Base-by-base conservation (phyloP, 2,113 vertebrate species). In the Sinocyclocheilus anshuiensis region DNA sequence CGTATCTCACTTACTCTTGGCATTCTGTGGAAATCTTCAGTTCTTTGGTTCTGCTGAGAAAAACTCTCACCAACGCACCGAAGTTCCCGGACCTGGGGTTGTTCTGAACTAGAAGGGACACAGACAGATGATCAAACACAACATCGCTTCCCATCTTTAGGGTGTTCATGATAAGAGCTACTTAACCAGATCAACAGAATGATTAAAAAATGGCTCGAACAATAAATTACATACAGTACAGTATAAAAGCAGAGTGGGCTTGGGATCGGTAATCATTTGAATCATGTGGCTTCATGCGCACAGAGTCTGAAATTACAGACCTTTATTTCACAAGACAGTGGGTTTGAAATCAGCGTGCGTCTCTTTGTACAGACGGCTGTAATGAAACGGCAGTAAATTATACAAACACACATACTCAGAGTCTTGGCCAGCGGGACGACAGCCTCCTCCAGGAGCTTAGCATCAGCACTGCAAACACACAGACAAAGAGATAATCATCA, bases 11-110 rank as follows among this genome's bases (percentile, higher is more conserved):
- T 97, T 94, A 99, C 98, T 99, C 98, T 92, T 99, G 96, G 92
- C 98, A 99, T 96, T 99, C 97, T 87, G 97, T 97, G 1, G 98
- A 99, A 89, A 99, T 96, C 93, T 99, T 99, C 91, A 99, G 92
- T 89, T 99, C 98, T 96, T 97, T 99, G 93, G 98, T 99, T 96
- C 98, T 96, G 85, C 95, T 96, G 88, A 99, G 95, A 92, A 99
- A 99, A 91, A 99, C 95, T 92, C 96, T 97, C 87, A 99, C 95
- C 86, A 99, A 92, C 0, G 97, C 95, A 1, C 95, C 95, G 75
- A 99, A 96, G 92, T 99, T 99, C 89, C 98, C 97, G 1, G 97
- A 97, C 88, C 96, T 96, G 85, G 96, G 97, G 94, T 99, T 99
- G 94, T 99, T 99, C 94, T 97, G 96, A 94, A 97, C 98, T 99